Base-by-base conservation (phyloP, 2,888 invertebrate species). In the Serripes groenlandicus region DNA sequence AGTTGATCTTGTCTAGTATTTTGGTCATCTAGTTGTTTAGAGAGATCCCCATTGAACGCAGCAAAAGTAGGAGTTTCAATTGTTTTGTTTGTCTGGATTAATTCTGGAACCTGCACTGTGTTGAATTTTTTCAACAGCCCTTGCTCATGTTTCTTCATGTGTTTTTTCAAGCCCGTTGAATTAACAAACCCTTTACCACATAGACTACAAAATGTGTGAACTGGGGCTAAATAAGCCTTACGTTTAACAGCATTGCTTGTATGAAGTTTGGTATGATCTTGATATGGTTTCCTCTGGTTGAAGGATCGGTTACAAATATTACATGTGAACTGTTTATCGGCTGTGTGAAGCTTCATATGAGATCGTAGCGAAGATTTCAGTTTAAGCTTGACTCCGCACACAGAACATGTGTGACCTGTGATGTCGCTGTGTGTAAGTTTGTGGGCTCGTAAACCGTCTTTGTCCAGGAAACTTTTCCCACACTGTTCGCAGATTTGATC, bases 271-370 rank as follows among this genome's bases (percentile, higher is more conserved):
- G 71, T n/a, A 58, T 83, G 83, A 28, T 69, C 58, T 1, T 56
- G 30, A 3, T 76, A 54, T 1, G 77, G 54, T 23, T 76, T 72
- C 35, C 80, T 83, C 62, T 79, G 76, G 32, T 72, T 21, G 32
- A 83, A 83, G 5, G 72, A 54, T 37, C 83, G 30, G 18, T 28
- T 42, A 70, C 83, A 83, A 5, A 83, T 49, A 15, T 34, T 34
- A 56, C 83, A 83, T 37, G 68, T 69, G 28, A 73, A 83, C 26
- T 83, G 76, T 37, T 69, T 72, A 9, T 72, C 42, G 28, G 73
- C 68, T n/a, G 66, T 66, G 49, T 83, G 83, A n/a, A 83, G 68
- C 58, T 83, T 83, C 62, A 68, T 32, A 42, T 83, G 83, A 34
- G 28, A 52, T 42, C 70, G 60, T 26, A 83, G 49, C 4, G 77